phyloP scores from a whole-genome alignment of 2,888 invertebrate genomes.

The Tridacna crocea region DNA sequence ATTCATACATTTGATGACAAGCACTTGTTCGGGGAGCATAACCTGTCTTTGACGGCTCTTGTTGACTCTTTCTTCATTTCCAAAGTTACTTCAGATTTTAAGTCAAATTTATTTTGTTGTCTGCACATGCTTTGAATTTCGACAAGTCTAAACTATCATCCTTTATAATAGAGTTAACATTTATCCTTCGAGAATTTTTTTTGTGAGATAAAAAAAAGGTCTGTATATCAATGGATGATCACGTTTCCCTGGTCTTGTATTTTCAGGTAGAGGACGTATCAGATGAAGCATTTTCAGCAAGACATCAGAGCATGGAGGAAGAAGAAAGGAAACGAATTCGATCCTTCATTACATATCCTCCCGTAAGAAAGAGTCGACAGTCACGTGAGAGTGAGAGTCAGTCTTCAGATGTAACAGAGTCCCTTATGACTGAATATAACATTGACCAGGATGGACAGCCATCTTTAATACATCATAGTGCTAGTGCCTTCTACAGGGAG shows the following conservation, averaged over 20 bases:
- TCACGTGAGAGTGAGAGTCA: slow-evolving; percentile 71
- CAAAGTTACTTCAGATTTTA: no score
- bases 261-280: slow-evolving; percentile 89
- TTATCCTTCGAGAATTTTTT: no score
- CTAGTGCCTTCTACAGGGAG: slow-evolving; percentile 25
- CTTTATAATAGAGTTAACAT: no score
- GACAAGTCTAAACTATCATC: no score
- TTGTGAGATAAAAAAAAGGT: no score
- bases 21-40: no score
- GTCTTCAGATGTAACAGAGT: slow-evolving; percentile 23
- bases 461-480: not conserved
- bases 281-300: slow-evolving; percentile 89
- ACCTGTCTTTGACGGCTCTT: no score
- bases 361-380: slow-evolving; percentile 72
- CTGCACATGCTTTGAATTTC: no score
- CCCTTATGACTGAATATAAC: slow-evolving; percentile 18
- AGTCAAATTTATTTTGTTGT: no score
- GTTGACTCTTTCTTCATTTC: no score
- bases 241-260: not conserved
- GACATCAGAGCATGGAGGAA: slow-evolving; percentile 91
- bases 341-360: slow-evolving; percentile 74
- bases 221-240: no score
- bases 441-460: slow-evolving; percentile 10
- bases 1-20: no score
- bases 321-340: slow-evolving; percentile 89